Percentiles rank a stretch among this genome's conserved stretches.
Evolutionary conservation across 2,113 vertebrate genomes (phyloP).

Genomic region (Brachypodius melanocephalos): DNA sequence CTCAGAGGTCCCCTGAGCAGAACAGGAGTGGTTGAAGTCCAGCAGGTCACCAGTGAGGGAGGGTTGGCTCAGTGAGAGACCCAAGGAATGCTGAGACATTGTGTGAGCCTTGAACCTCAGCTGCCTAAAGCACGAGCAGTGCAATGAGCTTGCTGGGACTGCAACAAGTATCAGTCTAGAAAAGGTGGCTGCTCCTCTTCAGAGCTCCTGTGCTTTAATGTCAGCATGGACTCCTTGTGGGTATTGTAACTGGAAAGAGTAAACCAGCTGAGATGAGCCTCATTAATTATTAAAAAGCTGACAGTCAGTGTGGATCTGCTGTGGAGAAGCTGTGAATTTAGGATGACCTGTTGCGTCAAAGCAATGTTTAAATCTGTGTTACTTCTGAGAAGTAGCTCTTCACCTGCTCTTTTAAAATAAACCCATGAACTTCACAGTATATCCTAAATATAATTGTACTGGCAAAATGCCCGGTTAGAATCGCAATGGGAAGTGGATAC

Average conservation of each 20-base stretch:
- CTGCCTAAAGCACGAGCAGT: background rate
- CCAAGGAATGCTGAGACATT: background rate
- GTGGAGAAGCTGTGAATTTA: background rate
- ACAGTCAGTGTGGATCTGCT: background rate
- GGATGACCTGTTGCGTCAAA: background rate
- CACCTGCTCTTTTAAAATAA: background rate
- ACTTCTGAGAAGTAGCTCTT: background rate
- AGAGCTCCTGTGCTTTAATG: background rate
- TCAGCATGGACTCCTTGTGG: background rate
- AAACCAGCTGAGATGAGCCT: background rate
- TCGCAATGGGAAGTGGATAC: background rate
- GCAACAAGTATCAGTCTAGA: background rate
- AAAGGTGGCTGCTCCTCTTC: background rate
- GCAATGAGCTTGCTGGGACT: background rate
- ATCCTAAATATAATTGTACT: background rate
- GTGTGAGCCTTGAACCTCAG: background rate
- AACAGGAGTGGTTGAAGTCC: background rate
- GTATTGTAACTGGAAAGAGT: background rate
- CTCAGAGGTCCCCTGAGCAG: background rate
- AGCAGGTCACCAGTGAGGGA: background rate
- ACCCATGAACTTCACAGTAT: background rate
- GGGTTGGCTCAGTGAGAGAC: background rate
- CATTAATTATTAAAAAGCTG: background rate
- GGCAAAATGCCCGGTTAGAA: background rate
- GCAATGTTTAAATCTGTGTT: background rate